Conservation (phyloP, 2,888 invertebrate genomes). For the Spisula subtruncata region DNA sequence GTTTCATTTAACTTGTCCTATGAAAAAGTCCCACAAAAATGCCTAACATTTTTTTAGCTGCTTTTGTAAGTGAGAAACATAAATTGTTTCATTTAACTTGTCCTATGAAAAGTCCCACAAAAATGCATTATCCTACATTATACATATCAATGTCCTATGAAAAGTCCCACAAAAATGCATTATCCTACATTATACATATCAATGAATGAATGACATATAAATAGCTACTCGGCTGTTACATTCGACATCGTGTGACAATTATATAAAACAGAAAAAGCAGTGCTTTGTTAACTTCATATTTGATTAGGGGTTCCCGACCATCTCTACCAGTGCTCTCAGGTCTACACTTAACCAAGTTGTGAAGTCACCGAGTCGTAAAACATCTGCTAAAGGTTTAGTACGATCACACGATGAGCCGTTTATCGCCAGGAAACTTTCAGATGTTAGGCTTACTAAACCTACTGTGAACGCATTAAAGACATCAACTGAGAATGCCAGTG, state of each 20-base stretch:
- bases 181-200: not conserved
- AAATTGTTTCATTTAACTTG: not conserved
- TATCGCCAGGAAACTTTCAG: not conserved
- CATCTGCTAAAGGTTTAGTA: not conserved
- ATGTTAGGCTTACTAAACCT: not conserved
- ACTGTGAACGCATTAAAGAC: not conserved
- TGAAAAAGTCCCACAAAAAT: not conserved
- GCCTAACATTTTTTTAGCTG: too few relatives aligned
- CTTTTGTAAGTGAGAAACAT: too few relatives aligned
- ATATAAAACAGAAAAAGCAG: constrained; percentile 11
- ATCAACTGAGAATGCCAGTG: not conserved
- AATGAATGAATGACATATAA: not conserved
- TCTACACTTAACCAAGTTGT: not conserved
- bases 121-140: not conserved
- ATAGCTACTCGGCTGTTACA: not conserved
- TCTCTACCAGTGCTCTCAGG: not conserved
- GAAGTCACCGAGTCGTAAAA: not conserved
- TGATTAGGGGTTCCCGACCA: constrained; percentile 4
- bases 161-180: not conserved
- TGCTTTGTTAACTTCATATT: constrained; percentile 22
- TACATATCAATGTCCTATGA: not conserved
- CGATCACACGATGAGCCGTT: not conserved
- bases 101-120: not conserved
- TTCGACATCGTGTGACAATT: not conserved
- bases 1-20: not conserved